phyloP scores from a whole-genome alignment of 2,797 vertebrate species.

The Rhinoraja longicauda region DNA sequence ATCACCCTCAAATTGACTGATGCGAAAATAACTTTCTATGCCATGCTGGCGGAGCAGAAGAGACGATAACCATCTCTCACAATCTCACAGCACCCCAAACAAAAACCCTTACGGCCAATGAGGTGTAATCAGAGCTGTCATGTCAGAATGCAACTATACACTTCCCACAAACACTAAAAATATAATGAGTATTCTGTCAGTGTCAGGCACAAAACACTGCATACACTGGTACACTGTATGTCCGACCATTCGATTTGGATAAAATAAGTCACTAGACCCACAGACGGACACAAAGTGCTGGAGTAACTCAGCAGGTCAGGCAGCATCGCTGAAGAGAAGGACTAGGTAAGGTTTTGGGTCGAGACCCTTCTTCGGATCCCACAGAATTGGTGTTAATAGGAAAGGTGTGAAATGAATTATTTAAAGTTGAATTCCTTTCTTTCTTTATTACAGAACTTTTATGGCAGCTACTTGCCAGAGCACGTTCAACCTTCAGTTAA shows the following conservation, averaged over 20 bases:
- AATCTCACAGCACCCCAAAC: not conserved
- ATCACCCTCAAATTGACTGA: not conserved
- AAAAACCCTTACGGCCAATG: not conserved
- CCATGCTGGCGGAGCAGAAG: not conserved
- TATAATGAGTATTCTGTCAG: not conserved
- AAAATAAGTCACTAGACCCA: not conserved
- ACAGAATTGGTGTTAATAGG: not conserved
- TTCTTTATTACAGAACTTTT: conserved; percentile 15
- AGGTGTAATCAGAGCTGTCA: not conserved
- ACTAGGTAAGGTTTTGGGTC: too few relatives aligned
- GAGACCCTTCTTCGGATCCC: too few relatives aligned
- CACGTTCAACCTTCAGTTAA: not conserved
- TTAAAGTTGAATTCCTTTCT: not conserved
- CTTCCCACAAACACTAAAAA: not conserved
- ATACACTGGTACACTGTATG: too few relatives aligned
- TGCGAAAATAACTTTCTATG: not conserved
- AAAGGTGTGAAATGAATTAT: not conserved
- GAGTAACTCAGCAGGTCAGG: too few relatives aligned
- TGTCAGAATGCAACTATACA: not conserved
- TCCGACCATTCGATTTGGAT: too few relatives aligned
- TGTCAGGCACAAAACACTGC: not conserved
- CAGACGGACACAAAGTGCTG: not conserved
- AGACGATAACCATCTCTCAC: not conserved
- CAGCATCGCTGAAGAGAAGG: too few relatives aligned
- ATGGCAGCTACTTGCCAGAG: not conserved